These are phyloP conservation scores for Seriola dumerili DNA, from an alignment of 2,113 vertebrate species.

Conservation along the genomic window DNA sequence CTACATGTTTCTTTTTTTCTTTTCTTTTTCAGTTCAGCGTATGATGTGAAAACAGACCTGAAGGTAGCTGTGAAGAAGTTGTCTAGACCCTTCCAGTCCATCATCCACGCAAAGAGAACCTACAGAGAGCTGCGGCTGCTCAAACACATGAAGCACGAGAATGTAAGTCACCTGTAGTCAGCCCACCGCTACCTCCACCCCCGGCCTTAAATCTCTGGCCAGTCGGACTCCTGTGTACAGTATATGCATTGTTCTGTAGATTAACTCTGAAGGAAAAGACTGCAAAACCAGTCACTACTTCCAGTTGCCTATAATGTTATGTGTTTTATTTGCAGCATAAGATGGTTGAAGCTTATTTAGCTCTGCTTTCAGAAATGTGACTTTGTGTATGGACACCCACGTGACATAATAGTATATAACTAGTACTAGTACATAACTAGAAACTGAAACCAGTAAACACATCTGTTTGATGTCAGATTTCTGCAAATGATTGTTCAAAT, in stretches of 20 bases:
- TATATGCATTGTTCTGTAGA: slow-evolving; percentile 15
- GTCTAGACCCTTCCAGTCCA: slow-evolving; percentile 97
- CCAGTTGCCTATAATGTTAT: not conserved
- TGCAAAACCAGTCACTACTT: not conserved
- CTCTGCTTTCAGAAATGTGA: slow-evolving; percentile 9
- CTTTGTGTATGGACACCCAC: not conserved
- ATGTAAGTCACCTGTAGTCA: slow-evolving; percentile 86
- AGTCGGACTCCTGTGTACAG: not conserved
- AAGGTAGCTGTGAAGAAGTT: slow-evolving; percentile 98
- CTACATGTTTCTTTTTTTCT: slow-evolving; percentile 1
- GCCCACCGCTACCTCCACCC: not conserved
- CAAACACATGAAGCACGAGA: slow-evolving; percentile 99
- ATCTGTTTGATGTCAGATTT: not conserved
- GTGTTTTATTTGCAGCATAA: not conserved
- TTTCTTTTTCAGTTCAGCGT: slow-evolving; percentile 86
- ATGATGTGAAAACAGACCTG: slow-evolving; percentile 87
- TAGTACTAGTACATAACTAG: not conserved
- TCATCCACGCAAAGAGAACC: slow-evolving; percentile 97
- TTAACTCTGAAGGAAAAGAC: slow-evolving; percentile 2
- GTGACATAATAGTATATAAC: not conserved
- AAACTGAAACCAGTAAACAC: not conserved
- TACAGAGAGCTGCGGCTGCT: slow-evolving; percentile 96
- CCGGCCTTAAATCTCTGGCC: not conserved
- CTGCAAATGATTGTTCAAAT: not conserved
- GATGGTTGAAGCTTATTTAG: not conserved